phyloP scores from a whole-genome alignment of 1,140 invertebrate genomes.

The Thalassaphorura encarpata region DNA sequence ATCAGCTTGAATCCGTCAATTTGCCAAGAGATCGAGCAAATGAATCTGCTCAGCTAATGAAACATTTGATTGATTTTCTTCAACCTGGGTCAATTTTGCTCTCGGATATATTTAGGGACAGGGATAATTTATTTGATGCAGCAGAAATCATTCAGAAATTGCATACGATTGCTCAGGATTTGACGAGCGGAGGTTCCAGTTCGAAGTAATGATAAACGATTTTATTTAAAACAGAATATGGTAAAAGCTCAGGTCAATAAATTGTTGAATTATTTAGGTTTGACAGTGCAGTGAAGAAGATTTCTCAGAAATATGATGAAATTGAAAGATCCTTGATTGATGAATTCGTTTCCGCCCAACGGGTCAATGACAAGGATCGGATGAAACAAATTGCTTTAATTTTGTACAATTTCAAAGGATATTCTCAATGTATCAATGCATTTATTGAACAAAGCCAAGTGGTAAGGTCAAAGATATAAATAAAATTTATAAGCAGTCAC shows the following conservation, averaged over 20 bases:
- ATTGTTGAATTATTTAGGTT: conserved; percentile 47
- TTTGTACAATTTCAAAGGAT: conserved; percentile 90
- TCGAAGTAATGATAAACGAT: conserved; percentile 47
- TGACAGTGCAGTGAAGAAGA: conserved; percentile 79
- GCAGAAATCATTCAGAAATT: conserved; percentile 99
- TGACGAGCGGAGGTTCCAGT: conserved; percentile 47
- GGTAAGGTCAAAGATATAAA: conserved; percentile 42
- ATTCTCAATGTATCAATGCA: conserved; percentile 89
- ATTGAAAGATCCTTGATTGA: conserved; percentile 88
- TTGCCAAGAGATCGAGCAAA: conserved; percentile 84
- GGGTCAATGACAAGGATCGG: conserved; percentile 64
- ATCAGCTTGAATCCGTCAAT: conserved; percentile 94
- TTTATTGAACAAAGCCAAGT: conserved; percentile 95
- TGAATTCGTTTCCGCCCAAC: conserved; percentile 84
- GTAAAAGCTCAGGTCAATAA: too few species aligned
- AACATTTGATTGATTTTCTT: conserved; percentile 87
- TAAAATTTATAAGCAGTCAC: neutral
- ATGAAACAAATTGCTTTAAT: conserved; percentile 92
- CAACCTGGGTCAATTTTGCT: conserved; percentile 65
- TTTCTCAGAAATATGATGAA: conserved; percentile 87
- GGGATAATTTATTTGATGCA: conserved; percentile 76
- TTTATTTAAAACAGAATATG: too few species aligned
- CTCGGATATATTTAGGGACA: conserved; percentile 78
- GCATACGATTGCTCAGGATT: conserved; percentile 87
- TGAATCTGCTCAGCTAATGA: conserved; percentile 88